Evolutionary conservation across 2,888 invertebrate genomes (phyloP).

Genomic region (Hyppa rectilinea): DNA sequence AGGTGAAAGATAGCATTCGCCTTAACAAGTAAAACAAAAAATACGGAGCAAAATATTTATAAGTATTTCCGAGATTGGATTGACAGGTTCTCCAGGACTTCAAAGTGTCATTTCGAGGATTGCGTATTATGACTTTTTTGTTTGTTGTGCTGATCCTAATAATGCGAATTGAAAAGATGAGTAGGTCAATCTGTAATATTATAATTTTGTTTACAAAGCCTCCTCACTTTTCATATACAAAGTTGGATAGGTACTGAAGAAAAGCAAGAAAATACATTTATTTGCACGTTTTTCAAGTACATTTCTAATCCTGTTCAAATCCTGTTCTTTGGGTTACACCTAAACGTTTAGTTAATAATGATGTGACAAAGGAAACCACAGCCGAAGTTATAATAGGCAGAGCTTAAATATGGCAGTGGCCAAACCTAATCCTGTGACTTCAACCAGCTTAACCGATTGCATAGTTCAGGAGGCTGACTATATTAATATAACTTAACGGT

Average conservation of each 20-base stretch:
- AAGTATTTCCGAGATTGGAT: conserved; percentile 66
- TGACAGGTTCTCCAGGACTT: conserved; percentile 66
- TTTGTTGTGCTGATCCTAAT: conserved; percentile 41
- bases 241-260: not conserved
- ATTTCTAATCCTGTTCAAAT: too few species aligned
- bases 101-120: conserved; percentile 57
- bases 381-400: conserved; percentile 35
- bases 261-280: not conserved
- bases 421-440: conserved; percentile 28
- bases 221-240: not conserved
- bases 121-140: conserved; percentile 51
- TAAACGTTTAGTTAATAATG: conserved; percentile 9
- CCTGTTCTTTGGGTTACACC: not conserved
- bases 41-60: conserved; percentile 47
- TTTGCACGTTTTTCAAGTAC: too few species aligned
- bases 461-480: too few species aligned
- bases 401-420: conserved; percentile 37
- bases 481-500: too few species aligned
- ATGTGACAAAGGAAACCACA: conserved; percentile 26
- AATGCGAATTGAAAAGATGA: conserved; percentile 38
- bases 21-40: conserved; percentile 52
- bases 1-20: conserved; percentile 10
- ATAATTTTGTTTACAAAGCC: conserved; percentile 11
- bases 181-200: conserved; percentile 30
- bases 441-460: conserved; percentile 43